Conservation (phyloP, 2,113 vertebrate genomes). For the Pogonocichla stellata region DNA sequence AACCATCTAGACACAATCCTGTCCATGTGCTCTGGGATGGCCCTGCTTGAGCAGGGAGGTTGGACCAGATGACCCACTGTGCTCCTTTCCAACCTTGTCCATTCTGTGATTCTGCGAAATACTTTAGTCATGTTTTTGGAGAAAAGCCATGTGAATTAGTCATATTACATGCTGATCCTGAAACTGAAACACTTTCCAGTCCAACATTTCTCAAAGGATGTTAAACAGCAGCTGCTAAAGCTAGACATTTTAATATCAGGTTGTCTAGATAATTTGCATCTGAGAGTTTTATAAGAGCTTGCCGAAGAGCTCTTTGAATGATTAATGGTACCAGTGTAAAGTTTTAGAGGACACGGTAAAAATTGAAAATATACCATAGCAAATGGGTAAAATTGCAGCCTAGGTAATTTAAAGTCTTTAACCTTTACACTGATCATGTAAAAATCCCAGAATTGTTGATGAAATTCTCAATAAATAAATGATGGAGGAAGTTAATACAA, state of each 20-base stretch:
- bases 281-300: background rate
- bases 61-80: background rate
- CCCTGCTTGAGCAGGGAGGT: background rate
- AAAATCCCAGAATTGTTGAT: background rate
- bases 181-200: background rate
- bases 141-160: background rate
- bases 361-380: background rate
- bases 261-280: background rate
- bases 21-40: background rate
- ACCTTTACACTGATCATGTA: background rate
- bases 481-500: background rate
- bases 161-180: background rate
- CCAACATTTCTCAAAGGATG: background rate
- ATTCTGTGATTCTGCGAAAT: background rate
- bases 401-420: background rate
- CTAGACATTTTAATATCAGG: background rate
- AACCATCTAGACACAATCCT: background rate
- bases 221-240: slow-evolving; percentile 21
- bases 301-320: background rate
- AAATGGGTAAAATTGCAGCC: background rate
- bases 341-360: background rate
- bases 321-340: background rate
- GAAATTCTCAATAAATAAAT: background rate
- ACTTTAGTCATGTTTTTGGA: background rate
- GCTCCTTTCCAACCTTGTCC: background rate